These are phyloP conservation scores for Meganola albula DNA, from an alignment of 2,888 invertebrate species.

Conservation along the genomic window DNA sequence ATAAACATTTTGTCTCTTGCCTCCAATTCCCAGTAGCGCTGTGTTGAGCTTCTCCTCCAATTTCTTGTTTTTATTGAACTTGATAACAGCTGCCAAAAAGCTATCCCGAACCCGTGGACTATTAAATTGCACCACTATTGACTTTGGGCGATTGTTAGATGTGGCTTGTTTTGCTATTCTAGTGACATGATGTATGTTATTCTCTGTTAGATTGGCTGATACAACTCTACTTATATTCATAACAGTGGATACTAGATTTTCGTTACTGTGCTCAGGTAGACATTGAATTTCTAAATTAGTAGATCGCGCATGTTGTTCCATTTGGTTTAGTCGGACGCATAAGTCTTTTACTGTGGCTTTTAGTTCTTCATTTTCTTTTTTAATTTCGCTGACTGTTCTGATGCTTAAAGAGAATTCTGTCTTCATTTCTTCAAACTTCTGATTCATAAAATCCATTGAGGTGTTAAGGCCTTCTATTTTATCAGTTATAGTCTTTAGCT, in stretches of 20 bases:
- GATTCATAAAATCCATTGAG: conserved; percentile 1
- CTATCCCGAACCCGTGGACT: not conserved
- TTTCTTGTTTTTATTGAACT: conserved; percentile 1
- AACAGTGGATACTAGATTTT: not conserved
- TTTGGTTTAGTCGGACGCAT: not conserved
- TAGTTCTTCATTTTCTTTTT: conserved; percentile 3
- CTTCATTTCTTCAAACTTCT: conserved; percentile 2
- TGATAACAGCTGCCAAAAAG: conserved; percentile 1
- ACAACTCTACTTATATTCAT: not conserved
- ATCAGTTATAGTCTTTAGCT: not conserved
- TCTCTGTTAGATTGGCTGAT: not conserved
- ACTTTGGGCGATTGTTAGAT: conserved; percentile 1
- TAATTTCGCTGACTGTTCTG: not conserved
- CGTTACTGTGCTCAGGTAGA: conserved; percentile 1
- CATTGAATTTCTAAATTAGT: conserved; percentile 1
- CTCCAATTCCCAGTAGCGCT: not conserved
- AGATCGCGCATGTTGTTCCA: conserved; percentile 4
- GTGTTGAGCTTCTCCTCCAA: conserved; percentile 1
- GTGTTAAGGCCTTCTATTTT: not conserved
- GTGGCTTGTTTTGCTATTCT: conserved; percentile 2
- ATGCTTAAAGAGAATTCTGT: not conserved
- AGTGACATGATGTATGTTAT: not conserved
- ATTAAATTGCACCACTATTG: conserved; percentile 2
- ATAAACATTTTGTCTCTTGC: not conserved
- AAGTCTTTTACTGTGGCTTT: conserved; percentile 1